These are phyloP conservation scores for Osedax frankpressi DNA, from an alignment of 2,888 invertebrate genomes.

Conservation along the genomic window DNA sequence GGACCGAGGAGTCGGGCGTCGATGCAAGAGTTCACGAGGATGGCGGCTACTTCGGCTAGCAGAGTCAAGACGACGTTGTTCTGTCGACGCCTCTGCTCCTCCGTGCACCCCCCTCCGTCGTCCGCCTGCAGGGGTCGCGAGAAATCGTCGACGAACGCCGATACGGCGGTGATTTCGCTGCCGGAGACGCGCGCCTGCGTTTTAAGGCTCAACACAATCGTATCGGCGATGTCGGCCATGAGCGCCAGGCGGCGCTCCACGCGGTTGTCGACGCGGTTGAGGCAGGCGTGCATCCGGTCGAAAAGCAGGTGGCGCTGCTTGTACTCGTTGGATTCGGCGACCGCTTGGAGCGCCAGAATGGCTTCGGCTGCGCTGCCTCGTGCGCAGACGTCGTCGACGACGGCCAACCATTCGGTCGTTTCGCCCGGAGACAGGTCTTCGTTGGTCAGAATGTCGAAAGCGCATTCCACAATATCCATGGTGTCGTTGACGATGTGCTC, in stretches of 20 bases:
- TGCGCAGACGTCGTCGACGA: neutral
- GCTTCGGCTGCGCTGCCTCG: neutral
- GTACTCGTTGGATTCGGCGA: neutral
- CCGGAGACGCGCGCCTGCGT: too few species aligned
- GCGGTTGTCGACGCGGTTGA: neutral
- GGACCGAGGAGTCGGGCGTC: too few species aligned
- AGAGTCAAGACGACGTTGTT: too few species aligned
- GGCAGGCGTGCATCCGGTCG: neutral
- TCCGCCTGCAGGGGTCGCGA: too few species aligned
- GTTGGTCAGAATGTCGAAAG: neutral
- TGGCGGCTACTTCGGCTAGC: too few species aligned
- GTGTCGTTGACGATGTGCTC: too few species aligned
- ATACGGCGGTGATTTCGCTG: neutral
- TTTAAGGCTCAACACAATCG: neutral
- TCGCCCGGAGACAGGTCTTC: neutral
- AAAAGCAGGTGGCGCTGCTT: neutral
- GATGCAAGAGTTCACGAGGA: too few species aligned
- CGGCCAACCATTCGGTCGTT: neutral
- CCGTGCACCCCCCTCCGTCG: too few species aligned
- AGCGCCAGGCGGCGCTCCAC: neutral
- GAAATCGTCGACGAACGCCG: too few species aligned
- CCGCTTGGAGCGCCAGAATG: neutral
- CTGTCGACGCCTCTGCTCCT: too few species aligned
- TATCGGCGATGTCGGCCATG: neutral
- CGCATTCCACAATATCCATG: neutral